These are phyloP conservation scores for Hypotaenidia philippensis DNA, from an alignment of 2,797 vertebrate genomes.

Conservation along the genomic window DNA sequence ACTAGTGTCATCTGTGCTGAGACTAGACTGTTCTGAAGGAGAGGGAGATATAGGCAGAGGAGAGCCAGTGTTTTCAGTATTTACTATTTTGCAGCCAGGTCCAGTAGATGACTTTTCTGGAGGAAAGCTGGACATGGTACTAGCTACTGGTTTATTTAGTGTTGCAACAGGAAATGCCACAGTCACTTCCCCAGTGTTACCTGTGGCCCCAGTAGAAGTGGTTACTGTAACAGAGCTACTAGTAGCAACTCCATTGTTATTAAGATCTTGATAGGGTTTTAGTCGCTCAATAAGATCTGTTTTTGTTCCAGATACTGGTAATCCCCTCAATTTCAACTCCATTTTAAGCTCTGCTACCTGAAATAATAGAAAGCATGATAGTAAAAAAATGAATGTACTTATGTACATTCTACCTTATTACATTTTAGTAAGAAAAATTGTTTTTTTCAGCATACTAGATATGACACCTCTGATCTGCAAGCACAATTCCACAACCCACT, in stretches of 20 bases:
- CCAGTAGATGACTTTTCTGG: conserved; percentile 67
- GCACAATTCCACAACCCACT: not conserved
- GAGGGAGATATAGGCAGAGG: conserved; percentile 90
- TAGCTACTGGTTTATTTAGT: conserved; percentile 62
- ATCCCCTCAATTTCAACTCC: conserved; percentile 92
- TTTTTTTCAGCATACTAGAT: not conserved
- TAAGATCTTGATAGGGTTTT: conserved; percentile 87
- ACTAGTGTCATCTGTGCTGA: conserved; percentile 85
- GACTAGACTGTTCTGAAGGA: conserved; percentile 87
- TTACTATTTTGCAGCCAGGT: conserved; percentile 28
- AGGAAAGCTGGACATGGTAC: conserved; percentile 55
- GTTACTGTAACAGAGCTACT: conserved; percentile 61
- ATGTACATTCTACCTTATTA: not conserved
- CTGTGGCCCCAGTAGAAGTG: conserved; percentile 58
- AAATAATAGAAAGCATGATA: not conserved
- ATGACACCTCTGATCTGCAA: not conserved
- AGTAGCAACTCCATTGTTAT: conserved; percentile 62
- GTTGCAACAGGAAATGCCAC: conserved; percentile 69
- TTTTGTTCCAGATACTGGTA: conserved; percentile 97
- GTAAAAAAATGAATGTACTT: not conserved
- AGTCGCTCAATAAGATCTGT: conserved; percentile 94
- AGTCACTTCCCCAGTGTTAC: conserved; percentile 75
- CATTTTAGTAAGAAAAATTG: not conserved
- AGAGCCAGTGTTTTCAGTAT: conserved; percentile 76
- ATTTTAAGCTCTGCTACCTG: conserved; percentile 96